A percentile compares a stretch with the other conserved stretches of the same genome.
Conservation (phyloP, 2,888 invertebrate genomes). For the Cantharis flavilabris region DNA sequence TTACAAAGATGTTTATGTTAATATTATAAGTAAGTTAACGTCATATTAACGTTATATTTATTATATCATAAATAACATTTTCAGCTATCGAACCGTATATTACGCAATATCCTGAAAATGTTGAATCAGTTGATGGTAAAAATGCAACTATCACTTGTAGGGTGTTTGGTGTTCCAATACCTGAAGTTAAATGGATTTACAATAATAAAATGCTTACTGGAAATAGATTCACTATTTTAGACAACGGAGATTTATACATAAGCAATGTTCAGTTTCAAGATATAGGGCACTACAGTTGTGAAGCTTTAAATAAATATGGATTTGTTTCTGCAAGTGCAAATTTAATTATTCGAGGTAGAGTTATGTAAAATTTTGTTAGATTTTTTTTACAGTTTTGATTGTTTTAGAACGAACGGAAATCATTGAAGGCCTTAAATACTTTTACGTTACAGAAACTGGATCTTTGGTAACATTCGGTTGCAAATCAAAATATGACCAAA, state of each 20-base stretch:
- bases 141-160: conserved; percentile 82
- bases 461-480: too few species aligned
- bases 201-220: conserved; percentile 85
- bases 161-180: conserved; percentile 96
- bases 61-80: neutral
- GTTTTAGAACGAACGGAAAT: too few species aligned
- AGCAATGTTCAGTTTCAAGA: conserved; percentile 83
- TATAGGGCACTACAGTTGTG: conserved; percentile 88
- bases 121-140: conserved; percentile 81
- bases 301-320: conserved; percentile 91
- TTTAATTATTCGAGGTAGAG: too few species aligned
- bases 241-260: conserved; percentile 83
- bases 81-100: conserved; percentile 80
- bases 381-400: too few species aligned
- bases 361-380: too few species aligned
- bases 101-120: conserved; percentile 78
- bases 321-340: conserved; percentile 76
- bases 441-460: too few species aligned
- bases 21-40: conserved; percentile 75
- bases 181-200: conserved; percentile 87
- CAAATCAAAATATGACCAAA: too few species aligned
- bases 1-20: conserved; percentile 96
- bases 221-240: conserved; percentile 78
- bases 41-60: conserved; percentile 29
- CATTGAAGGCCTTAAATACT: too few species aligned